These are phyloP conservation scores for Heliconius charithonia DNA, from an alignment of 2,888 invertebrate genomes.

Conservation along the genomic window DNA sequence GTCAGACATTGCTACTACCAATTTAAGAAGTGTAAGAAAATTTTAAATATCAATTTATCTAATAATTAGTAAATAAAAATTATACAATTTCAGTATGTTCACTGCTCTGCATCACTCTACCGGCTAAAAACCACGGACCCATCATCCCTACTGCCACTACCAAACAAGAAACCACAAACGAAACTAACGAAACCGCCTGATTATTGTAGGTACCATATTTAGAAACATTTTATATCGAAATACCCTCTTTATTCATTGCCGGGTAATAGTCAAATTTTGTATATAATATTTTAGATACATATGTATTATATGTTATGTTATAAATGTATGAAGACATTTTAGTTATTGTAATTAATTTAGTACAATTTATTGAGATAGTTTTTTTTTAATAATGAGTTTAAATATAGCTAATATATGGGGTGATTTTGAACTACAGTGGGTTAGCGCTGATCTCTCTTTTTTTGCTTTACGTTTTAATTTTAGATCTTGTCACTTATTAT, in stretches of 20 bases:
- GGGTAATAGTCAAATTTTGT: slow-evolving; percentile 24
- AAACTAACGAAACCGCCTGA: slow-evolving; percentile 78
- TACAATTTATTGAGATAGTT: too few species aligned
- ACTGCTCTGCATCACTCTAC: slow-evolving; percentile 68
- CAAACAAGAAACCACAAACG: slow-evolving; percentile 52
- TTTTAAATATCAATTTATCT: too few species aligned
- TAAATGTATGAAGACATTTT: not conserved
- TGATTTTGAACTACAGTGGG: slow-evolving; percentile 3
- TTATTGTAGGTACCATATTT: slow-evolving; percentile 23
- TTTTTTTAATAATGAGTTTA: too few species aligned
- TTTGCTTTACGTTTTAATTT: not conserved
- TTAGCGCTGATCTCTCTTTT: slow-evolving; percentile 3
- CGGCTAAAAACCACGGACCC: slow-evolving; percentile 59
- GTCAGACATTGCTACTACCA: too few species aligned
- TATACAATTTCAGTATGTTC: slow-evolving; percentile 64
- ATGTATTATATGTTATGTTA: not conserved
- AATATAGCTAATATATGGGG: not conserved
- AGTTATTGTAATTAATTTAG: not conserved
- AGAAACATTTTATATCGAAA: not conserved
- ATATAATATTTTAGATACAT: not conserved
- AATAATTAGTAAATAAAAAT: not conserved
- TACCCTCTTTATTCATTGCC: slow-evolving; percentile 17
- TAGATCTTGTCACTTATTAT: not conserved
- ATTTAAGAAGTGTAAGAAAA: too few species aligned
- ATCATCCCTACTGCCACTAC: slow-evolving; percentile 28